Base-by-base conservation (phyloP, 2,888 invertebrate species). In the Matsumyia berberina region DNA sequence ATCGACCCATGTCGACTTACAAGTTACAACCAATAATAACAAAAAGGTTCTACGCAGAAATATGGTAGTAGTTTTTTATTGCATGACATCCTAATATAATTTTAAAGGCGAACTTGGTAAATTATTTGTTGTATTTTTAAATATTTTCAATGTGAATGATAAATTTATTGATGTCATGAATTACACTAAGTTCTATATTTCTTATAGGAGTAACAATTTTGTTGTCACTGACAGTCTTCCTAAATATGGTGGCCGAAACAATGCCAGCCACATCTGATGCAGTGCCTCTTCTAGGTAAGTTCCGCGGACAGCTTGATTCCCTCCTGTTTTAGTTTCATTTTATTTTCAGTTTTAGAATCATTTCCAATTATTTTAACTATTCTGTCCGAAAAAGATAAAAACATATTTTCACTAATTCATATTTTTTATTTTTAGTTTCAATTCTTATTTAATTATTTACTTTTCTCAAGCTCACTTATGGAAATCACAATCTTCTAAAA, bases 201-300 rank as follows among this genome's bases (percentile, higher is more conserved):
- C 64, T 89, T 89, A 67, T 93, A 97, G 97, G 98, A 93, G 98
- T 99, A 88, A 98, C 98, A 89, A 98, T 99, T 93, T 95, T 99
- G 90, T 95, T 99, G 92, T 98, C 98, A 91, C 95, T 99, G 93
- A 98, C 98, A 93, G 98, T 99, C 93, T 98, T 98, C 94, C 95
- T 98, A 91, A 97, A 98, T 93, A 97, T 98, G 96, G 98, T 98
- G 90, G 98, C 98, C 89, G 98, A 98, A 93, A 98, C 98, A 91
- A 98, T 99, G 97, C 98, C 98, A 89, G 98, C 98, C 90, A 98
- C 98, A 87, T 98, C 98, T 87, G 97, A 97, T 92, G 97, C 97
- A 88, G 97, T 97, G 90, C 97, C 97, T 88, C 94, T 97, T 89
- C 93, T 97, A 92, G 96, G 96, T 94, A 92, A 93, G 90, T 90